Evolutionary conservation across 1,140 invertebrate genomes (phyloP).

Genomic region (Ceratosolen solmsi): DNA sequence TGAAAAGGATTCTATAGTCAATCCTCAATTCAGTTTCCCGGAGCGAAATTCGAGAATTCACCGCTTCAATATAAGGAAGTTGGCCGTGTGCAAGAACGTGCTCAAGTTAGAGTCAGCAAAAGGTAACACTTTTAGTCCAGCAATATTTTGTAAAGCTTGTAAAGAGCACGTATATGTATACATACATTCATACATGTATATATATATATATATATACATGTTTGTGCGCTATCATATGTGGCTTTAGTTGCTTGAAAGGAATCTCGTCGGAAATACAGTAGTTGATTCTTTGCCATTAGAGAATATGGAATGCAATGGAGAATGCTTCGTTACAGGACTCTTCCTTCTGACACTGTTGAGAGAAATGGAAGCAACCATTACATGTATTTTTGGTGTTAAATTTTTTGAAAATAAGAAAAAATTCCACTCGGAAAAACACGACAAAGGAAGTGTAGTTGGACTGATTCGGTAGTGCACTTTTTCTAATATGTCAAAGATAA

Average conservation of each 20-base stretch:
- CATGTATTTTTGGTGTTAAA: background rate
- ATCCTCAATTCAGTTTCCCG: background rate
- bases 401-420: background rate
- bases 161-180: background rate
- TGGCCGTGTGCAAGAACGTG: background rate
- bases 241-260: background rate
- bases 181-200: background rate
- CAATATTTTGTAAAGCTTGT: background rate
- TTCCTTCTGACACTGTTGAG: background rate
- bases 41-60: background rate
- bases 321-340: conserved; percentile 42
- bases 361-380: background rate
- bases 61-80: background rate
- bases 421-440: background rate
- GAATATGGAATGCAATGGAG: background rate
- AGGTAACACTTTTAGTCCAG: background rate
- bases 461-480: too few relatives aligned
- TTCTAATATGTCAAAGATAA: too few relatives aligned
- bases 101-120: background rate
- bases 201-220: background rate
- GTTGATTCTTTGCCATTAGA: conserved; percentile 15
- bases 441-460: too few relatives aligned
- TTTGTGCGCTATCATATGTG: background rate
- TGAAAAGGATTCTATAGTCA: background rate
- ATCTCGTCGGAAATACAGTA: background rate